These are phyloP conservation scores for Fragariocoptes setiger DNA, from an alignment of 1,140 invertebrate genomes.

Conservation along the genomic window DNA sequence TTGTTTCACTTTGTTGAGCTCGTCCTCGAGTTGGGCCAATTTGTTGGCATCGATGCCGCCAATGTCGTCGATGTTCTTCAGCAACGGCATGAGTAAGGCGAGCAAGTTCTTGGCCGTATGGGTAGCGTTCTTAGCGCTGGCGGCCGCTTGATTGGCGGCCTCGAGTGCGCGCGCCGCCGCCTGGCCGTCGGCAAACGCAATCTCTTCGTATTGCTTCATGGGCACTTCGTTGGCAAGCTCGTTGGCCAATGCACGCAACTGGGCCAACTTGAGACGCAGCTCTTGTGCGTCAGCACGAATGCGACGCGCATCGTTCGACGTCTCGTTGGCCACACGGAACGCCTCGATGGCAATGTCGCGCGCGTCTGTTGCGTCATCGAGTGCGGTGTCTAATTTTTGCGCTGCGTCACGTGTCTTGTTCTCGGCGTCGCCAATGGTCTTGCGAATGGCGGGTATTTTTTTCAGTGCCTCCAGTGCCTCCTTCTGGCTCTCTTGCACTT, in stretches of 20 bases:
- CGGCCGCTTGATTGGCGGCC: constrained; percentile 56
- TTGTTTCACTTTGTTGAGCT: constrained; percentile 34
- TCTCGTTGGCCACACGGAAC: constrained; percentile 31
- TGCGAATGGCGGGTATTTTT: constrained; percentile 25
- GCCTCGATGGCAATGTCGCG: constrained; percentile 39
- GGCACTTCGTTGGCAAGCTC: constrained; percentile 33
- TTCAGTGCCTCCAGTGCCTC: constrained; percentile 33
- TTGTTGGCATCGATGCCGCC: constrained; percentile 25
- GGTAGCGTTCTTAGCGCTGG: constrained; percentile 36
- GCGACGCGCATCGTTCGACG: constrained; percentile 35
- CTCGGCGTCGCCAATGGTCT: constrained; percentile 28
- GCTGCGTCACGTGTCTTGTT: constrained; percentile 23
- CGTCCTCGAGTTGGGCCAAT: constrained; percentile 34
- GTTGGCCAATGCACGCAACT: constrained; percentile 39
- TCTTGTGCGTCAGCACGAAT: constrained; percentile 39
- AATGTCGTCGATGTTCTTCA: constrained; percentile 35
- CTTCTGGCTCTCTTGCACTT: constrained; percentile 42
- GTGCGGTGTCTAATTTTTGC: constrained; percentile 30
- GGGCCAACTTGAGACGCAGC: constrained; percentile 35
- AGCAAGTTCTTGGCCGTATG: constrained; percentile 46
- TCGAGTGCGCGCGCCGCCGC: constrained; percentile 32
- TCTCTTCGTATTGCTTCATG: constrained; percentile 33
- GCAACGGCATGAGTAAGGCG: constrained; percentile 11
- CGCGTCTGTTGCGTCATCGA: constrained; percentile 39
- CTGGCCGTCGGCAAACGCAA: constrained; percentile 34